Evolutionary conservation across 2,113 vertebrate genomes (phyloP).

Genomic region (Isichthys henryi): DNA sequence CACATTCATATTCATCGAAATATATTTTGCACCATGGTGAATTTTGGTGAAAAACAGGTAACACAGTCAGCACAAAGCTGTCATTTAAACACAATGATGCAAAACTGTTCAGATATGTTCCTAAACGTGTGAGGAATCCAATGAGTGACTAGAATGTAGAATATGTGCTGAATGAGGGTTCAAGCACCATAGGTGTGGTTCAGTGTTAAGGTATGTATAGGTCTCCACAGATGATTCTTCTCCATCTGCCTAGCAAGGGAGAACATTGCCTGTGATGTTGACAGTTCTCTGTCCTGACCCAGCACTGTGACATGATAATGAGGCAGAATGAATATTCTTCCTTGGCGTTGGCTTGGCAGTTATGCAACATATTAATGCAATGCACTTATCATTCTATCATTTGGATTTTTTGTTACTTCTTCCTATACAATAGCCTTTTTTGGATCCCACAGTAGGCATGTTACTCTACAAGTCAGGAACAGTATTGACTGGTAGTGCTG

Average conservation of each 20-base stretch:
- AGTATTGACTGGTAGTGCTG: neutral
- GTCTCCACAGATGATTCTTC: neutral
- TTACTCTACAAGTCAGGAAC: neutral
- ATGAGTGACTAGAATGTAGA: neutral
- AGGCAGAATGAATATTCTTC: neutral
- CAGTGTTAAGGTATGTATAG: neutral
- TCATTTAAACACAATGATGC: neutral
- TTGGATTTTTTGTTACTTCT: neutral
- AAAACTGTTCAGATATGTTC: neutral
- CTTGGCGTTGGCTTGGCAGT: neutral
- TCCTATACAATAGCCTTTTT: neutral
- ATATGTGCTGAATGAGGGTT: neutral
- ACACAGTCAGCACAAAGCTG: neutral
- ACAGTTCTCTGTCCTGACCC: neutral
- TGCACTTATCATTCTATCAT: neutral
- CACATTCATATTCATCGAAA: neutral
- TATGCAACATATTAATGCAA: neutral
- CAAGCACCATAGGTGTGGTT: neutral
- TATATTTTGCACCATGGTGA: neutral
- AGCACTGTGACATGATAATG: neutral
- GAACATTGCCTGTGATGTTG: neutral
- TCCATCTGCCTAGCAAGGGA: neutral
- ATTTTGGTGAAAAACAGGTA: neutral
- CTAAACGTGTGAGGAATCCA: neutral
- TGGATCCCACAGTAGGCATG: neutral